phyloP scores from a whole-genome alignment of 2,888 invertebrate genomes.

The Heteromurus nitidus region DNA sequence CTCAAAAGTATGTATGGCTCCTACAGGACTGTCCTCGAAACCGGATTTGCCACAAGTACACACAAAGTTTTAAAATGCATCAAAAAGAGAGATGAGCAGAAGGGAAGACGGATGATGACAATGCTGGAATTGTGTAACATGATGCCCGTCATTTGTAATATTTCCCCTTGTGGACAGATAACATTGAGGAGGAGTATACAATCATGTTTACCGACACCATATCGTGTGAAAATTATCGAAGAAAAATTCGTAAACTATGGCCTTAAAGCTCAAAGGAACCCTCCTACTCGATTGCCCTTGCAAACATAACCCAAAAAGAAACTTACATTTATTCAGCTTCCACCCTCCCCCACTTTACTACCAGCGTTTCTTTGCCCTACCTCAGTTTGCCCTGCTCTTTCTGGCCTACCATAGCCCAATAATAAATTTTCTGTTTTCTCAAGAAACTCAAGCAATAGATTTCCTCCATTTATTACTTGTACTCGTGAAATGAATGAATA shows the following conservation, averaged over 20 bases:
- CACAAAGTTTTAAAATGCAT: no score
- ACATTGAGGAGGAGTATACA: no score
- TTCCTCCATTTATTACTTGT: conserved; percentile 32
- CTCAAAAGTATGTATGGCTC: no score
- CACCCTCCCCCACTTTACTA: conserved; percentile 36
- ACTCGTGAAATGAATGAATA: conserved; percentile 12
- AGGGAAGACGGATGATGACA: not conserved
- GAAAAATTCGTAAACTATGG: conserved; percentile 20
- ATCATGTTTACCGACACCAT: conserved; percentile 12
- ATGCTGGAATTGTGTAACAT: conserved; percentile 7
- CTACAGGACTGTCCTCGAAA: conserved; percentile 35
- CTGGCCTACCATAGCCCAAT: conserved; percentile 2
- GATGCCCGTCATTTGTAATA: conserved; percentile 30
- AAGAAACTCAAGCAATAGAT: conserved; percentile 17
- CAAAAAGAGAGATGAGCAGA: not conserved
- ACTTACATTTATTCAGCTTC: conserved; percentile 5
- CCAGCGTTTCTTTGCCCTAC: not conserved
- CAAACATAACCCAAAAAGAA: conserved; percentile 40
- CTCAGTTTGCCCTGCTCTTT: not conserved
- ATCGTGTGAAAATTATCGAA: conserved; percentile 50
- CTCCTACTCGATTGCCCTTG: conserved; percentile 50
- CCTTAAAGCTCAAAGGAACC: not conserved
- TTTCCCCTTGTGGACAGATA: no score
- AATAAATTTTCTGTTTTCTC: not conserved
- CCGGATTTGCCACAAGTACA: conserved; percentile 13